Conservation (phyloP, 2,888 invertebrate genomes). For the Drosophila birchii region DNA sequence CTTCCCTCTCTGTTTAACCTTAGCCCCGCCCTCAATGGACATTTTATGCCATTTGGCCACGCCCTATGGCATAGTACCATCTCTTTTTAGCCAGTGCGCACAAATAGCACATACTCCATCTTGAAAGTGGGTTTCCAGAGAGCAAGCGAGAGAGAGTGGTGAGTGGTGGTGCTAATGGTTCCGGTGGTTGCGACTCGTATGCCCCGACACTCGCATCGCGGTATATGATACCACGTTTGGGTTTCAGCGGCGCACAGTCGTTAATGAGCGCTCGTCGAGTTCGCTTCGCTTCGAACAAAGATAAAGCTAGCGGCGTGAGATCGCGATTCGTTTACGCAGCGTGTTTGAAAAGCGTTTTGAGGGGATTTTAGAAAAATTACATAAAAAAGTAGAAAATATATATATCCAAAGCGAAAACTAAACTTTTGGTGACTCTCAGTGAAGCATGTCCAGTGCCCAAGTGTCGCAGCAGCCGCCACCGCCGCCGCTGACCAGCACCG, state of each 20-base stretch:
- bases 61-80: slow-evolving; percentile 53
- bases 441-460: slow-evolving; percentile 84
- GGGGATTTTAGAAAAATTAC: neutral
- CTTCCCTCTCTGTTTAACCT: slow-evolving; percentile 41
- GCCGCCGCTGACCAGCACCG: slow-evolving; percentile 64
- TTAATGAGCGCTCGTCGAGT: slow-evolving; percentile 77
- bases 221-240: slow-evolving; percentile 75
- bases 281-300: slow-evolving; percentile 16
- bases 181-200: slow-evolving; percentile 39
- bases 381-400: neutral
- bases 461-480: slow-evolving; percentile 82
- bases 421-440: slow-evolving; percentile 41
- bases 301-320: slow-evolving; percentile 3
- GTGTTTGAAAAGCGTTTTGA: slow-evolving; percentile 20
- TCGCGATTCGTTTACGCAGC: slow-evolving; percentile 26
- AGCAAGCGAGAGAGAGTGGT: slow-evolving; percentile 27
- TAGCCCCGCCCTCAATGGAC: slow-evolving; percentile 17
- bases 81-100: slow-evolving; percentile 34
- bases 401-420: slow-evolving; percentile 14
- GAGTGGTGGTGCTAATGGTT: slow-evolving; percentile 13
- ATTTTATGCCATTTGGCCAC: slow-evolving; percentile 52
- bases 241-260: slow-evolving; percentile 75
- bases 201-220: slow-evolving; percentile 10
- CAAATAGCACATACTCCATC: slow-evolving; percentile 73
- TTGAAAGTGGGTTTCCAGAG: slow-evolving; percentile 61